Evolutionary conservation across 2,797 vertebrate genomes (phyloP).

Genomic region (Phaenicophaeus curvirostris): DNA sequence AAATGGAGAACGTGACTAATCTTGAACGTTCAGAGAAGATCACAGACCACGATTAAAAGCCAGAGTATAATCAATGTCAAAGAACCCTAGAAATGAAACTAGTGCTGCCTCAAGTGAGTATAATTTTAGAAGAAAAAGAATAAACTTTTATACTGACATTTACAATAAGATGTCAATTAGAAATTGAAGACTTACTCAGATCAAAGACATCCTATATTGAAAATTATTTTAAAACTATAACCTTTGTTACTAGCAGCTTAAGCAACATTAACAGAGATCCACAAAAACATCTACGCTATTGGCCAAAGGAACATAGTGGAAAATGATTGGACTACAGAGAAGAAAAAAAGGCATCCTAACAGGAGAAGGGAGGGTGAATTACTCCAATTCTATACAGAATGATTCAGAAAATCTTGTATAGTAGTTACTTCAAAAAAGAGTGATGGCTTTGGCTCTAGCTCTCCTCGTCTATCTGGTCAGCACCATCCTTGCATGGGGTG

Average conservation of each 20-base stretch:
- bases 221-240: not conserved
- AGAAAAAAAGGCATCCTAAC: not conserved
- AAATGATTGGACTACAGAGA: not conserved
- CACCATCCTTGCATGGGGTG: not conserved
- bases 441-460: not conserved
- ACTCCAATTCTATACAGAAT: not conserved
- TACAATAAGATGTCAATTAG: not conserved
- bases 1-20: not conserved
- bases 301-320: not conserved
- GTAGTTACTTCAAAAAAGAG: not conserved
- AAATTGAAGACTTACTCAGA: not conserved
- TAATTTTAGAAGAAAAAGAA: slow-evolving; percentile 12
- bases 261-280: not conserved
- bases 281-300: not conserved
- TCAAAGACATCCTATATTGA: not conserved
- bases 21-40: slow-evolving; percentile 21
- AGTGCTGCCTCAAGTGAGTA: not conserved
- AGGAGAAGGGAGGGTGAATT: not conserved
- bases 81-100: not conserved
- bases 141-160: not conserved
- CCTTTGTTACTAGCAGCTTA: not conserved
- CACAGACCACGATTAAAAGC: slow-evolving; percentile 17
- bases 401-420: not conserved
- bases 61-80: not conserved
- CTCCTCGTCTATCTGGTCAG: not conserved